Conservation (phyloP, 1,140 invertebrate species). For the Drosophila pseudoobscura region DNA sequence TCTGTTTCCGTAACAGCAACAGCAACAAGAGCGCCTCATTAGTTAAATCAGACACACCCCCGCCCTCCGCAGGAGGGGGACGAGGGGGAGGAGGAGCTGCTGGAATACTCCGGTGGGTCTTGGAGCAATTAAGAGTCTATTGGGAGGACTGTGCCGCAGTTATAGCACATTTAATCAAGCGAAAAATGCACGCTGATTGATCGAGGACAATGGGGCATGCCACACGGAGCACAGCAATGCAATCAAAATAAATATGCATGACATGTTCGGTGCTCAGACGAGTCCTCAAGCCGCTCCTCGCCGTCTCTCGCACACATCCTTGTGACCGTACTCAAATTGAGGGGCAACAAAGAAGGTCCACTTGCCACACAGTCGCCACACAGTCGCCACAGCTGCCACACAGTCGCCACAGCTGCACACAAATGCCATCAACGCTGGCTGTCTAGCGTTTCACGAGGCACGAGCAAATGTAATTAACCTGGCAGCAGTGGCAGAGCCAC, state of each 20-base stretch:
- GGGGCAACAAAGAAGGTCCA: slow-evolving; percentile 28
- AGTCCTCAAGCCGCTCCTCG: too few relatives aligned
- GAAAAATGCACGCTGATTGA: slow-evolving; percentile 64
- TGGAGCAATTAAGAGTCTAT: slow-evolving; percentile 19
- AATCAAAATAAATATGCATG: slow-evolving; percentile 58
- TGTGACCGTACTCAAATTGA: slow-evolving; percentile 36
- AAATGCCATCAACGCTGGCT: slow-evolving; percentile 60
- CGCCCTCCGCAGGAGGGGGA: too few relatives aligned
- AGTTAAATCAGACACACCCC: slow-evolving; percentile 9
- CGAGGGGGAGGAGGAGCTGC: too few relatives aligned
- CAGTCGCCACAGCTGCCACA: too few relatives aligned
- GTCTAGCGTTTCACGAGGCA: slow-evolving; percentile 48
- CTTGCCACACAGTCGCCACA: not conserved
- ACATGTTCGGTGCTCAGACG: not conserved
- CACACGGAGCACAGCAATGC: slow-evolving; percentile 28
- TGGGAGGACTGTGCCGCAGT: not conserved
- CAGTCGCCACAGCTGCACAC: slow-evolving; percentile 16
- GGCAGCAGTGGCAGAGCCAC: slow-evolving; percentile 54
- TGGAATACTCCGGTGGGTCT: not conserved
- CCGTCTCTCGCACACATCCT: not conserved
- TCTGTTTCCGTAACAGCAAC: too few relatives aligned
- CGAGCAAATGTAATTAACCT: slow-evolving; percentile 76
- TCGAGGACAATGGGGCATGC: slow-evolving; percentile 44
- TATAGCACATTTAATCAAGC: slow-evolving; percentile 51
- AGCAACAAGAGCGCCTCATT: slow-evolving; percentile 40